Base-by-base conservation (phyloP, 2,797 vertebrate species). In the Bovichtus diacanthus region DNA sequence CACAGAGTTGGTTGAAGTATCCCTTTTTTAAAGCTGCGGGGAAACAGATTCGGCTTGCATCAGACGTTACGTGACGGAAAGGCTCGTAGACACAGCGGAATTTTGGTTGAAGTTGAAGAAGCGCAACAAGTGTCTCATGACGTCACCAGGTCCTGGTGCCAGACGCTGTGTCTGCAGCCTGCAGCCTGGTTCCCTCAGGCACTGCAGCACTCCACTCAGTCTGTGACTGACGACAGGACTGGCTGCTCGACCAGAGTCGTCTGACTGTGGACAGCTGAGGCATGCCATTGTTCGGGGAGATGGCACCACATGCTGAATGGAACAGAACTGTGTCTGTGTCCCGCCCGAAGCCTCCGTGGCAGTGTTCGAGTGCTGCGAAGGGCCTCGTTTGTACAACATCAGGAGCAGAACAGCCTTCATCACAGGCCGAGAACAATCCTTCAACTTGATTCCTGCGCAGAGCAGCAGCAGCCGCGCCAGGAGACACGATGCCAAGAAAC, bases 211-310 rank as follows among this genome's bases (percentile, higher is more conserved):
- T 60, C 10, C 39, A 55, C 77, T 74, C 36, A 1, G 50, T 13
- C 51, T 25, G 44, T 62, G 70, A 73, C 63, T 55, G 73, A 66
- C 54, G 7, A 51, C 31, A 44, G 47, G 55, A 29, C 63, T 29
- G 58, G 41, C 72, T 38, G 54, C 10, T 80, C 55, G 46, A 1
- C 74, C 58, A 16, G 49, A 70, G 44, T 36, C n/a, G 16, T 39
- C 49, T 49, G 70, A 82, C 76, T 19, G 67, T 2, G 55, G 67
- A 86, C 82, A 84, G 90, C 88, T 85, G 55, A 89, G 72, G 62
- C 68, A 9, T 21, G 58, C 63, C 49, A 5, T 82, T 85, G 84
- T 90, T 72, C 18, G 27, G 70, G 59, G 55, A 60, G 83, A 78
- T n/a, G 66, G 65, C 82, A 67, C 78, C 61, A 16, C 67, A 72